Percentiles rank a stretch among this genome's conserved stretches.
Evolutionary conservation across 2,113 vertebrate species (phyloP).

Genomic region (Pongo pygmaeus): DNA sequence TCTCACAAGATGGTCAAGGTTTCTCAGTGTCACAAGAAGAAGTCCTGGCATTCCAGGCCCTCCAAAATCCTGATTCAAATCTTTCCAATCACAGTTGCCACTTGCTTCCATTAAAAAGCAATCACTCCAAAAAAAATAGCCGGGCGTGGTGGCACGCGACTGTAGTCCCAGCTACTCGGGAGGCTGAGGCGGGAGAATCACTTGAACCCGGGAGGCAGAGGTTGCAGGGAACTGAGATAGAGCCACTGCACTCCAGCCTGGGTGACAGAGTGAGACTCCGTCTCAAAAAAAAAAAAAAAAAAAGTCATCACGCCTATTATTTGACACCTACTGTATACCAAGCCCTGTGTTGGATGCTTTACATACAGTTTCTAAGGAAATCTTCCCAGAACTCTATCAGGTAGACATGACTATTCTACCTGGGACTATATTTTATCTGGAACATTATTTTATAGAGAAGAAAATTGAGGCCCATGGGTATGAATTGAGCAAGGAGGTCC

Average conservation of each 20-base stretch:
- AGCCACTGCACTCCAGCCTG: too few relatives aligned
- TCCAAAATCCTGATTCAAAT: slow-evolving; percentile 28
- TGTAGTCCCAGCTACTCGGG: too few relatives aligned
- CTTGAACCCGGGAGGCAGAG: too few relatives aligned
- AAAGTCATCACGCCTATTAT: slow-evolving; percentile 5
- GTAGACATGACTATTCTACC: slow-evolving; percentile 2
- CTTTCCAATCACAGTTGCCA: slow-evolving; percentile 43
- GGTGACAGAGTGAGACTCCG: too few relatives aligned
- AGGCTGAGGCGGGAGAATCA: too few relatives aligned
- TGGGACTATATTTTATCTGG: neutral
- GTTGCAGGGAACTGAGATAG: too few relatives aligned
- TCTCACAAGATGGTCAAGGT: neutral
- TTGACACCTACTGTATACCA: slow-evolving; percentile 41
- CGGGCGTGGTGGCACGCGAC: too few relatives aligned
- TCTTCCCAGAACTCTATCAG: slow-evolving; percentile 10
- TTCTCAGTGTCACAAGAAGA: slow-evolving; percentile 13
- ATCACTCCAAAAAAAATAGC: neutral
- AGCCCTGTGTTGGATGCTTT: slow-evolving; percentile 12
- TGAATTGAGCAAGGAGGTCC: slow-evolving; percentile 12
- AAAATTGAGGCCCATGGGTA: neutral
- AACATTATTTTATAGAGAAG: neutral
- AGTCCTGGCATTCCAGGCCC: neutral
- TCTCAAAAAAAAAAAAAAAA: neutral
- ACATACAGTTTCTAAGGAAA: slow-evolving; percentile 27
- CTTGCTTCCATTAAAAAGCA: slow-evolving; percentile 41